These are phyloP conservation scores for Ameiurus melas DNA, from an alignment of 2,113 vertebrate genomes.

Conservation along the genomic window DNA sequence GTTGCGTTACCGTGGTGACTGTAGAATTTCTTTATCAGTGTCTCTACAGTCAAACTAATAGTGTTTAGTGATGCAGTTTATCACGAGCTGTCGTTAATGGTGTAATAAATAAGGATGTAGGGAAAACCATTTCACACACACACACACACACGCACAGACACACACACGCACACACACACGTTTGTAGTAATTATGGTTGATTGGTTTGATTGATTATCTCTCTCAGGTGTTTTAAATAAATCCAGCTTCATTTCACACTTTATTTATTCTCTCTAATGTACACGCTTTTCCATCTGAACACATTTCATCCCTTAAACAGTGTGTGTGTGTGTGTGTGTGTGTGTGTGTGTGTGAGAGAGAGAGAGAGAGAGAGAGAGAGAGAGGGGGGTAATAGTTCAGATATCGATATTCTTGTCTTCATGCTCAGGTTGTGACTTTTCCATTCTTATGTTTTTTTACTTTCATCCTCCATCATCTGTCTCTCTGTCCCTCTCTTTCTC, in stretches of 20 bases:
- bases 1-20: neutral
- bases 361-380: too few species aligned
- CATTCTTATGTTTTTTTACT: neutral
- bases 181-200: neutral
- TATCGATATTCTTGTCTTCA: neutral
- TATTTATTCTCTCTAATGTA: neutral
- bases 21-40: neutral
- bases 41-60: neutral
- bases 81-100: neutral
- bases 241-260: neutral
- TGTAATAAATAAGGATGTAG: neutral
- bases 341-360: neutral
- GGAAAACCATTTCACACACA: neutral
- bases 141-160: neutral
- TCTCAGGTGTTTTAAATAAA: neutral
- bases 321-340: constrained; percentile 2
- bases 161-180: neutral
- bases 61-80: neutral
- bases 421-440: neutral
- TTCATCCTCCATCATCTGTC: neutral
- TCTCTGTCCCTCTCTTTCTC: too few species aligned
- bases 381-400: neutral
- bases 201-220: neutral
- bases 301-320: neutral
- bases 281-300: neutral